Conservation (phyloP, 2,113 vertebrate genomes). For the Alosa alosa region DNA sequence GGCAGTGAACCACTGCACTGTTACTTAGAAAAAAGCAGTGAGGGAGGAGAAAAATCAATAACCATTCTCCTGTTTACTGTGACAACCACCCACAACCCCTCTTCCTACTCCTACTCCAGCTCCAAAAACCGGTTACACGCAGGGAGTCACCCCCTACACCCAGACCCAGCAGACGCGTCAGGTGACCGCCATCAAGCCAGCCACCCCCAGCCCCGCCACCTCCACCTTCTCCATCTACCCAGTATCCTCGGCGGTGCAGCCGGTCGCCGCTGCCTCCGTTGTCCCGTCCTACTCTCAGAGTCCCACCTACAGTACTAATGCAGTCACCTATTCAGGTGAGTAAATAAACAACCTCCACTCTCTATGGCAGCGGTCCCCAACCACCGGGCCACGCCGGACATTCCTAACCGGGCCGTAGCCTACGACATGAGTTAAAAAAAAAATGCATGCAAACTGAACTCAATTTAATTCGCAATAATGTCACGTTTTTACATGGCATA, state of each 20-base stretch:
- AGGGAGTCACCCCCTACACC: conserved; percentile 91
- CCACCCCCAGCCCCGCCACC: conserved; percentile 89
- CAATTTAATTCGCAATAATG: too few relatives aligned
- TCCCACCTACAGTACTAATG: conserved; percentile 94
- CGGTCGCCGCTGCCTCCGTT: conserved; percentile 81
- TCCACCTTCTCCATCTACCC: conserved; percentile 98
- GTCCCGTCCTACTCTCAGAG: conserved; percentile 96
- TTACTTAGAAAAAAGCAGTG: neutral
- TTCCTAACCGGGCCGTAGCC: too few relatives aligned
- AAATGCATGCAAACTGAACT: too few relatives aligned
- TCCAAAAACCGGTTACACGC: conserved; percentile 90
- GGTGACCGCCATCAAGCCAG: conserved; percentile 97
- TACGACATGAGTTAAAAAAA: too few relatives aligned
- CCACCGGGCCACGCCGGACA: too few relatives aligned
- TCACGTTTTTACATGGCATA: too few relatives aligned
- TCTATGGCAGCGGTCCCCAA: too few relatives aligned
- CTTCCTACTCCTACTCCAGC: conserved; percentile 63
- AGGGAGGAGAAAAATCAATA: neutral
- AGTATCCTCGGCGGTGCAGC: conserved; percentile 92
- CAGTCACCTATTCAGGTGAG: conserved; percentile 94
- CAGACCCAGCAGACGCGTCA: conserved; percentile 95
- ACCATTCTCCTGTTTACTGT: neutral
- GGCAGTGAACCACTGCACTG: neutral
- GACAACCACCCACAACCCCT: neutral
- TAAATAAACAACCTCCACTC: neutral